Evolutionary conservation across 53 echinoderm and acorn worm species (phyloP), one percentile per base, ranked within the genome.

Genomic region (Arbacia lixula): DNA sequence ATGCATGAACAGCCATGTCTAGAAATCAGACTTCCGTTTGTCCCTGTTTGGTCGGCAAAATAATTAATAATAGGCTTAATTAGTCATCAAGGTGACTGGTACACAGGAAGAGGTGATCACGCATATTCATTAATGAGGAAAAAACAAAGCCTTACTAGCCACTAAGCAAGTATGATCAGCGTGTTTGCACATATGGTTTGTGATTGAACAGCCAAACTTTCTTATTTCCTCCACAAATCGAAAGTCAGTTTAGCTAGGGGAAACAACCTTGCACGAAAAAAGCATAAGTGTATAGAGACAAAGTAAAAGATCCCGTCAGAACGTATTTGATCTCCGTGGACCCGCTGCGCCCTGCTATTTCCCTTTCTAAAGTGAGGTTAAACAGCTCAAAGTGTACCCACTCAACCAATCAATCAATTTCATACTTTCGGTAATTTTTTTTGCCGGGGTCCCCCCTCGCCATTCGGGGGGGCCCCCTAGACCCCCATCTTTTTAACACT

Each of bases 341-440:
- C 50, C 71, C 38, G 10, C 10, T 25, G 69, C 46, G 40, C 26
- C 43, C 69, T 41, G 40, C 34, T 74, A 52, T 74, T 74, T 72
- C 46, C 74, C 50, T 53, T 74, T 29, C 46, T 25, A 43, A 74
- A 74, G 53, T 53, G 74, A 74, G 19, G 74, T 74, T 53, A 35
- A 53, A 71, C 49, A 52, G 74, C 43, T n/a, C 53, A 74, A 53
- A 74, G 74, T 74, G 28, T 74, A 53, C 53, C 16, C 53, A 31
- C 53, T 74, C 46, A 46, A 74, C 52, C 74, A 74, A 74, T 74
- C 74, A 74, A 74, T 74, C 74, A 74, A 74, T 74, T 53, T 74
- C 53, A 53, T 74, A 74, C 74, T 74, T 74, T 74, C 53, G 52
- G n/a, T 74, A 53, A 16, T 34, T 53, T 53, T 6, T 12, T 32